Percentiles rank a stretch among this genome's conserved stretches.
Evolutionary conservation across 2,888 invertebrate genomes (phyloP).

Genomic region (Caenorhabditis sp.): DNA sequence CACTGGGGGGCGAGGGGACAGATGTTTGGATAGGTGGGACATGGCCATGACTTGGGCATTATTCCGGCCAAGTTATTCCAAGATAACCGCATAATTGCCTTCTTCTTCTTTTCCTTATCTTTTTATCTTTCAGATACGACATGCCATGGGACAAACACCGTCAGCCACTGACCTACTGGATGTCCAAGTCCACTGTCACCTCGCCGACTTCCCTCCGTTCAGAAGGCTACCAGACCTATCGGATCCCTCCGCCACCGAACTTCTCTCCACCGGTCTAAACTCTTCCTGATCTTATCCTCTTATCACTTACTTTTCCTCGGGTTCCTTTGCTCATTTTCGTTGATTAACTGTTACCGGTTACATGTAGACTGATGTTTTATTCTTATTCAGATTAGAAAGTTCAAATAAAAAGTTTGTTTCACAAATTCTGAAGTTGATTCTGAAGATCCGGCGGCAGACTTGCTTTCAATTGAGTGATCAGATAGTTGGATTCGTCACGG

Average conservation of each 20-base stretch:
- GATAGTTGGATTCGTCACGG: slow-evolving; percentile 37
- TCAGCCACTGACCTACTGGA: slow-evolving; percentile 67
- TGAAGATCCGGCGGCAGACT: slow-evolving; percentile 49
- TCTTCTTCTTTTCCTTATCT: too few species aligned
- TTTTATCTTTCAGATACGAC: slow-evolving; percentile 67
- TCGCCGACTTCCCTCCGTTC: slow-evolving; percentile 65
- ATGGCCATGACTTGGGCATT: background rate
- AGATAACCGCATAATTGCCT: too few species aligned
- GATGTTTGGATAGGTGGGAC: slow-evolving; percentile 31
- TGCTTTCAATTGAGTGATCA: slow-evolving; percentile 43
- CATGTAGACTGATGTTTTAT: slow-evolving; percentile 3
- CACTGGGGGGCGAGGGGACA: slow-evolving; percentile 6
- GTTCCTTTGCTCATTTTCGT: slow-evolving; percentile 13
- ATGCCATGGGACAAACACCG: slow-evolving; percentile 67
- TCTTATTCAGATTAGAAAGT: background rate
- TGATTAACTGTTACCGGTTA: slow-evolving; percentile 10
- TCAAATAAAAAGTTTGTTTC: slow-evolving; percentile 1
- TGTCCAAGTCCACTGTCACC: slow-evolving; percentile 61
- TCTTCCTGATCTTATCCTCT: background rate
- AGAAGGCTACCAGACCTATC: slow-evolving; percentile 45
- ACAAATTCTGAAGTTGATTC: slow-evolving; percentile 39
- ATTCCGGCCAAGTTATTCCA: background rate
- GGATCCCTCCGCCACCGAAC: slow-evolving; percentile 50
- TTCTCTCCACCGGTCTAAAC: slow-evolving; percentile 50
- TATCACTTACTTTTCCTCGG: background rate